phyloP scores from a whole-genome alignment of 1,140 invertebrate species.

The Ylistrum balloti region DNA sequence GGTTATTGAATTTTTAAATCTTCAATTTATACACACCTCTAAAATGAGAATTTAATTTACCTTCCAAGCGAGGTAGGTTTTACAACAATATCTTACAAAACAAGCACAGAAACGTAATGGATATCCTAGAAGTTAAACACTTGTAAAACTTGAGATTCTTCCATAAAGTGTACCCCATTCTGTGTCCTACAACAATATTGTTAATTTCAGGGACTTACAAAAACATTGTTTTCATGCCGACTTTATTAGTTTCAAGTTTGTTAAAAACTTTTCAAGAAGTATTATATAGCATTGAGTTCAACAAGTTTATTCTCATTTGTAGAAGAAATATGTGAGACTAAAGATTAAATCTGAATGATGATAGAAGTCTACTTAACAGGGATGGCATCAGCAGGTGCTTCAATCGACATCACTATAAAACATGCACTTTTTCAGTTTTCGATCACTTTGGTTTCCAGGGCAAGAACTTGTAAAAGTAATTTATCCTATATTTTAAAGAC shows the following conservation, averaged over 20 bases:
- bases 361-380: background rate
- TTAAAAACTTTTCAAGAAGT: background rate
- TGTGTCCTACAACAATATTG: background rate
- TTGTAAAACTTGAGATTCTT: background rate
- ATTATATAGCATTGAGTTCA: background rate
- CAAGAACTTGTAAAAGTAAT: background rate
- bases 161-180: background rate
- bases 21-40: background rate
- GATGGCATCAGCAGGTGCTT: conserved; percentile 7
- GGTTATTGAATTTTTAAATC: conserved; percentile 30
- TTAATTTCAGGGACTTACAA: background rate
- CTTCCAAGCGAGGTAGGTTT: background rate
- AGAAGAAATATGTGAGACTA: background rate
- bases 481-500: background rate
- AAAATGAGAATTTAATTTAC: background rate
- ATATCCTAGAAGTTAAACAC: background rate
- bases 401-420: background rate
- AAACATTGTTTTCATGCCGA: background rate
- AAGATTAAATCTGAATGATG: background rate
- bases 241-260: background rate
- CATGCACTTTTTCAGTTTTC: background rate
- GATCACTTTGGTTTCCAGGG: background rate
- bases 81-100: background rate
- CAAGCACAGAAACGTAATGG: background rate
- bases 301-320: conserved; percentile 23